Base-by-base conservation (phyloP, 2,113 vertebrate species). In the Stigmatopora nigra region DNA sequence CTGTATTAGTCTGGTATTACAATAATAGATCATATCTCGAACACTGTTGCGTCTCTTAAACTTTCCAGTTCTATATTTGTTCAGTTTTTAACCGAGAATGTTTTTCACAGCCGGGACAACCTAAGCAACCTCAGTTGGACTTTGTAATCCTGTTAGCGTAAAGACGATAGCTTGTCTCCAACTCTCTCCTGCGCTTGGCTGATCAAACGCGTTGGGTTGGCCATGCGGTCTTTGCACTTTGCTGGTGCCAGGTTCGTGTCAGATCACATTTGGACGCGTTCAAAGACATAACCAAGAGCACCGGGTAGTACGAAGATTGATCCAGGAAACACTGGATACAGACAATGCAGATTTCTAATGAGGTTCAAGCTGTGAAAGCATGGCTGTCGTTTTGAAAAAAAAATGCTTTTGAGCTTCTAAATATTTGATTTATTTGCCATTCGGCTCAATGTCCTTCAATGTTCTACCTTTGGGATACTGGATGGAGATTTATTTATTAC, bases 201-300 rank as follows among this genome's bases (percentile, higher is more conserved):
- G 84, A 88, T 83, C 87, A 86, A 85, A 87, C 71, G 31, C 68
- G 38, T 13, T 76, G 71, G 84, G 73, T 71, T 68, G 35, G 49
- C 82, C 78, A 86, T 82, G 78, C 80, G 80, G 83, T 87, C 79
- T 81, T 84, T 55, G 82, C 71, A 70, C 41, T 72, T 71, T 61
- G 71, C 63, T 73, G 51, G 56, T 82, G 61, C 70, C 45, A 53
- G 77, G 78, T 67, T 64, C 52, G 61, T 71, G 78, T 85, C 83
- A 71, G 61, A 72, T 47, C 36, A 41, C n/a, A 44, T 41, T 60
- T 44, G 51, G 51, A 53, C 19, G 12, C 5, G 1, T 55, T 55
- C 25, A 6, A 55, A 55, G 52, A 56, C 25, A 56, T 56, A 31
- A 56, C 51, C 19, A 53, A 53, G 51, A 22, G 51, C 51, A 13